Conservation (phyloP, 2,888 invertebrate genomes). For the Lapara coniferarum region DNA sequence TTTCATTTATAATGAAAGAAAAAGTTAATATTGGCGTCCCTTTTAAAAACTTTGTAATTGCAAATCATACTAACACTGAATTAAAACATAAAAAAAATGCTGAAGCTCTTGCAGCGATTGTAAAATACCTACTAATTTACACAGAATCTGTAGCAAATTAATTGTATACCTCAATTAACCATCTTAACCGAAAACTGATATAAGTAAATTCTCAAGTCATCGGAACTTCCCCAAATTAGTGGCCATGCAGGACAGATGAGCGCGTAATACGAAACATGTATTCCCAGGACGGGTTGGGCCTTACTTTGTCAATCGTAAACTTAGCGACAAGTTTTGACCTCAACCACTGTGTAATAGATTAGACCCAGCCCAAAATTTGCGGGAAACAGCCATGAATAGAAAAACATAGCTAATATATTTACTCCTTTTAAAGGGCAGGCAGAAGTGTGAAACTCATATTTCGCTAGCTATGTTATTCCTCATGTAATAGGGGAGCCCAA, state of each 20-base stretch:
- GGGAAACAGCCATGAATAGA: too few species aligned
- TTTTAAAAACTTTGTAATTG: too few species aligned
- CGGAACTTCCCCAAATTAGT: background rate
- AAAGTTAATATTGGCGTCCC: too few species aligned
- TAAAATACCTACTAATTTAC: background rate
- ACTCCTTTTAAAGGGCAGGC: too few species aligned
- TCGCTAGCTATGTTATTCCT: too few species aligned
- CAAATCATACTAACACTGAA: too few species aligned
- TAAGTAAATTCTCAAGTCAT: background rate
- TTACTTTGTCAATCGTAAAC: conserved; percentile 20
- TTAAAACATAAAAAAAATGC: too few species aligned
- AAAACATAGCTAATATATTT: too few species aligned
- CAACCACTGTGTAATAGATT: conserved; percentile 12
- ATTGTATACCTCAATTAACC: background rate
- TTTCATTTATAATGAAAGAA: too few species aligned
- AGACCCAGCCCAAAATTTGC: background rate
- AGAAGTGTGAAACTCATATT: too few species aligned
- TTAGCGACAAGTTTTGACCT: conserved; percentile 7
- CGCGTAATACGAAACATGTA: conserved; percentile 12
- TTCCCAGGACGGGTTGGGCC: conserved; percentile 5
- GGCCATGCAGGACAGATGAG: background rate
- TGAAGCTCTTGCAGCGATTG: too few species aligned
- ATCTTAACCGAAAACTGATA: background rate
- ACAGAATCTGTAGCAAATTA: background rate
- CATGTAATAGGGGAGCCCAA: too few species aligned